Evolutionary conservation across 2,113 vertebrate species (phyloP), one percentile per base, ranked within the genome.

Genomic region (Carassius carassius): DNA sequence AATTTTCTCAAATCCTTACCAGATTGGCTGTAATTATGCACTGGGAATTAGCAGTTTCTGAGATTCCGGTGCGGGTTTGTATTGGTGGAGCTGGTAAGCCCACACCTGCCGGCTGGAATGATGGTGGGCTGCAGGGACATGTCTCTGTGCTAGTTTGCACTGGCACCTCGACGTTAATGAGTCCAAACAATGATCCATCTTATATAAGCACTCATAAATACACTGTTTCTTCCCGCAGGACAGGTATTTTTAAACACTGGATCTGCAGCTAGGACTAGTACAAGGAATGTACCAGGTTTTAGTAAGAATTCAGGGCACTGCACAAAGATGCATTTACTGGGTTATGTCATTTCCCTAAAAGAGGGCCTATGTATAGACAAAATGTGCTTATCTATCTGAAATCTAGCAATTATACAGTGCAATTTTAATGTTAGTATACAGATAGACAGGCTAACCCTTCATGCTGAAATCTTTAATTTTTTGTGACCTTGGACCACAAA

Each of bases 121-220:
- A 85, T 79, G 62, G 51, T 73, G 78, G 29, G 25, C 82, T 89
- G 86, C 76, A 86, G 74, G 74, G 62, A 85, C 86, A 67, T 85
- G 87, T 32, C 49, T 84, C 54, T 60, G 78, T 81, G 23, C 60
- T 37, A 19, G 77, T 80, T 73, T 73, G 32, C 16, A 5, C 84
- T 85, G 86, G 21, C 82, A 81, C 49, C 79, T 78, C 21, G 47
- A 3, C 10, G 41, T 51, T 62, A 87, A 86, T 85, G 58, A 82
- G 51, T 74, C 56, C 56, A 81, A 84, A 86, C 77, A 51, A 58
- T 81, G 63, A 29, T 73, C 49, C 44, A 8, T 65, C 73, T 81
- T 77, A 81, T 47, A 44, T 85, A 88, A 86, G 79, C 67, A 32
- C 60, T 85, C 47, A 85, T 87, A 86, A 81, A 83, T 56, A 47